A percentile compares a stretch with the other conserved stretches of the same genome.
Conservation (phyloP, 2,113 vertebrate genomes). For the Sphyrna mokarran region DNA sequence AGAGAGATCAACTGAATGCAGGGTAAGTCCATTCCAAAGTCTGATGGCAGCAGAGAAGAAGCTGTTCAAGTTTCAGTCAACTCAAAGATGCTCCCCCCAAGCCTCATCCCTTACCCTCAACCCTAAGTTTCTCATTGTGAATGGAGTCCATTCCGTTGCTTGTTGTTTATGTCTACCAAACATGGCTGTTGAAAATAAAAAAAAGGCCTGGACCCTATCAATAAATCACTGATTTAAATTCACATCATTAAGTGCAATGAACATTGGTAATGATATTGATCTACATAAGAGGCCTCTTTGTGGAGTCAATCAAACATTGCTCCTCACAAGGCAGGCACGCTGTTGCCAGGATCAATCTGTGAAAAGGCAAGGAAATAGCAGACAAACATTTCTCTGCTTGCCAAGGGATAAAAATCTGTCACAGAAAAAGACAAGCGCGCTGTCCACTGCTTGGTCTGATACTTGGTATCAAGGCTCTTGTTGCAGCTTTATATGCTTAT, state of each 20-base stretch:
- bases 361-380: background rate
- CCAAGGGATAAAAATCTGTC: background rate
- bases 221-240: slow-evolving; percentile 31
- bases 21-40: no score
- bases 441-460: background rate
- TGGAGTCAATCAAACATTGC: background rate
- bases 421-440: background rate
- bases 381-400: background rate
- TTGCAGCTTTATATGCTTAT: background rate
- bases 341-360: background rate
- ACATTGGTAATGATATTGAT: slow-evolving; percentile 9
- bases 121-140: background rate
- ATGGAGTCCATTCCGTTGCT: background rate
- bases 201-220: background rate
- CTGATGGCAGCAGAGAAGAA: no score
- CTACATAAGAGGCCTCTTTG: slow-evolving; percentile 11
- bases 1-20: no score
- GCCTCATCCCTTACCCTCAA: background rate
- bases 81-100: slow-evolving; percentile 54
- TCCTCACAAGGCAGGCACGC: background rate
- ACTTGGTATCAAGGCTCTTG: background rate
- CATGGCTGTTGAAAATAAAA: background rate
- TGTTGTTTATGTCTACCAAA: background rate
- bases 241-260: background rate
- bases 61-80: slow-evolving; percentile 39